Evolutionary conservation across 2,113 vertebrate genomes (phyloP).

Genomic region (Hemiprocne comata): DNA sequence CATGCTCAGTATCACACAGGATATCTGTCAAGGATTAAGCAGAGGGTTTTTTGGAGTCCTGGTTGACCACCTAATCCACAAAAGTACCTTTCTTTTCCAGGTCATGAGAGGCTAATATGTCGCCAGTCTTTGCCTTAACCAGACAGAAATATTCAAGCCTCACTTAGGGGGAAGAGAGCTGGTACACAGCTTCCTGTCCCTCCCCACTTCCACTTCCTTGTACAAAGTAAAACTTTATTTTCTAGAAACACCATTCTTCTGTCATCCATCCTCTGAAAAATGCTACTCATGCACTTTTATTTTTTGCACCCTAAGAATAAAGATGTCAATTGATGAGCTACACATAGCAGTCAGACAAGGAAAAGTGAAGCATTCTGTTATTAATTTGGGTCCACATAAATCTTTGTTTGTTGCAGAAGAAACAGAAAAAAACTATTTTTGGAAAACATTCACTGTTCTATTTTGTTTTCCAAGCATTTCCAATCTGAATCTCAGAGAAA

Average conservation of each 20-base stretch:
- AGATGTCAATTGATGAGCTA: neutral
- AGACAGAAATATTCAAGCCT: neutral
- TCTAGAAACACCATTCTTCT: neutral
- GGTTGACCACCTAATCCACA: neutral
- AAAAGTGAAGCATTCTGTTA: constrained; percentile 11
- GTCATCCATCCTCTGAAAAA: constrained; percentile 18
- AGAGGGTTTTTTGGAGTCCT: accelerated
- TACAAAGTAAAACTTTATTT: neutral
- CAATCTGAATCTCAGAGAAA: constrained; percentile 1
- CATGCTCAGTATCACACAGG: neutral
- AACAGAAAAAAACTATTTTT: neutral
- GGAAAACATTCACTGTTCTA: neutral
- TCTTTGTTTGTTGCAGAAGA: neutral
- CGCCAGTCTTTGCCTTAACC: neutral
- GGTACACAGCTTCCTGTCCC: neutral
- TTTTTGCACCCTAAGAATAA: neutral
- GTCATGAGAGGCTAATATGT: neutral
- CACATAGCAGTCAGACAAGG: neutral
- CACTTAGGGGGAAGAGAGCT: neutral
- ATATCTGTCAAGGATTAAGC: neutral
- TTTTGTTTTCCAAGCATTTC: constrained; percentile 29
- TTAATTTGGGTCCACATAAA: neutral
- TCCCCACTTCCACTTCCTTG: neutral
- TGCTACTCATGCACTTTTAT: neutral
- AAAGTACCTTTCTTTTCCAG: neutral